A percentile compares a stretch with the other conserved stretches of the same genome.
Conservation (phyloP, 1,140 invertebrate genomes). For the Anoplolepis gracilipes region DNA sequence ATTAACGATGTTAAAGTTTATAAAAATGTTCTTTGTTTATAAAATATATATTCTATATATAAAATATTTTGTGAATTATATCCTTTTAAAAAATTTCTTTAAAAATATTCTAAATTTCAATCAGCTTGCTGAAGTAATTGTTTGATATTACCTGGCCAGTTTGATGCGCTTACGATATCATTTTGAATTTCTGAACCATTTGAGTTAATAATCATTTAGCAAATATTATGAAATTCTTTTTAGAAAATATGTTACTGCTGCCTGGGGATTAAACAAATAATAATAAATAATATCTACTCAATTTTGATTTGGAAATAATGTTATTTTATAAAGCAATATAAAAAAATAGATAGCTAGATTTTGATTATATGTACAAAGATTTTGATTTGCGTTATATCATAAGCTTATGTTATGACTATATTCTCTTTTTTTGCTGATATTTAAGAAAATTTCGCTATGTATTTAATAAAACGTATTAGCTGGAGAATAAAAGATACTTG, state of each 20-base stretch:
- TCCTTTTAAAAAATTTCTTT: too few species aligned
- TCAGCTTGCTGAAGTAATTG: conserved; percentile 4
- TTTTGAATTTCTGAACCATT: background rate
- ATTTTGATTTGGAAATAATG: background rate
- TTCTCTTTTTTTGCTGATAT: too few species aligned
- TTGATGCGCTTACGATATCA: background rate
- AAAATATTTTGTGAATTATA: too few species aligned
- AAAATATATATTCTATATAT: too few species aligned
- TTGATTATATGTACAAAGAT: background rate
- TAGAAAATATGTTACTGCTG: background rate
- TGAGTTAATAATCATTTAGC: background rate
- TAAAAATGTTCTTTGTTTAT: too few species aligned
- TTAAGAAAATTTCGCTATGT: too few species aligned
- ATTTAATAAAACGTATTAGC: too few species aligned
- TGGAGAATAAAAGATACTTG: too few species aligned
- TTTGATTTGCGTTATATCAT: too few species aligned
- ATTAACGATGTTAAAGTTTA: too few species aligned
- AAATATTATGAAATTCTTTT: background rate
- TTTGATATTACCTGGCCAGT: background rate
- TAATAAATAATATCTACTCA: background rate
- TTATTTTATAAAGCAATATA: background rate
- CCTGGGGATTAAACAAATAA: background rate
- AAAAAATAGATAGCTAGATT: background rate
- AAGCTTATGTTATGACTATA: too few species aligned
- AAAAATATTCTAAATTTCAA: too few species aligned